A percentile compares a stretch with the other conserved stretches of the same genome.
These are phyloP conservation scores for Piaya cayana DNA, from an alignment of 2,113 vertebrate genomes.

Conservation along the genomic window DNA sequence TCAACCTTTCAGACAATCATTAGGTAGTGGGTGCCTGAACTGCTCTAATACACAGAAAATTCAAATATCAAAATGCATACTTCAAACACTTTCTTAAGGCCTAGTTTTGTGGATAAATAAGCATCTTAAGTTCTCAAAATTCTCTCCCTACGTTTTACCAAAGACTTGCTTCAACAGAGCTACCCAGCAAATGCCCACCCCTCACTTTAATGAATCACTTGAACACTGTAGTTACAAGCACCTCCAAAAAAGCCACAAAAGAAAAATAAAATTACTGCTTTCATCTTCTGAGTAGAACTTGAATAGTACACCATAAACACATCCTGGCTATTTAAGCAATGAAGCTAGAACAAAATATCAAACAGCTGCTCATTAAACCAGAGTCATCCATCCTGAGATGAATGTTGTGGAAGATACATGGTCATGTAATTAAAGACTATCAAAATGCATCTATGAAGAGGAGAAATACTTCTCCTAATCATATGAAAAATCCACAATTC, in stretches of 20 bases:
- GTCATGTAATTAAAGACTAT: background rate
- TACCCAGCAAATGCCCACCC: background rate
- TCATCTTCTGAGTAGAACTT: background rate
- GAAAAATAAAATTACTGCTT: background rate
- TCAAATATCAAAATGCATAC: background rate
- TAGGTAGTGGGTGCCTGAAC: background rate
- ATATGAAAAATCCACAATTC: background rate
- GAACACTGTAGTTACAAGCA: background rate
- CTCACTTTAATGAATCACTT: background rate
- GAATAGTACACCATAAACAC: background rate
- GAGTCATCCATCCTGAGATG: background rate
- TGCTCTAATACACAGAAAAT: background rate
- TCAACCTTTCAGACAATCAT: background rate
- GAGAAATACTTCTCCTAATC: background rate
- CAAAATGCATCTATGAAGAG: background rate
- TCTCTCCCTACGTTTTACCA: background rate
- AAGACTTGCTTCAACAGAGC: background rate
- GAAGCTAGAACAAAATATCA: background rate
- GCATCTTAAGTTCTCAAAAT: background rate
- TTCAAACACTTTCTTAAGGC: background rate
- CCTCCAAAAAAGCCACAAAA: background rate
- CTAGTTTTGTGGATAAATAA: background rate
- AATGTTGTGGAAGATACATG: background rate
- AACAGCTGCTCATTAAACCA: constrained; percentile 1
- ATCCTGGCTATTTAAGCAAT: background rate